A percentile compares a stretch with the other conserved stretches of the same genome.
Evolutionary conservation across 2,888 invertebrate species (phyloP).

Genomic region (Cryptocephalus moraei): DNA sequence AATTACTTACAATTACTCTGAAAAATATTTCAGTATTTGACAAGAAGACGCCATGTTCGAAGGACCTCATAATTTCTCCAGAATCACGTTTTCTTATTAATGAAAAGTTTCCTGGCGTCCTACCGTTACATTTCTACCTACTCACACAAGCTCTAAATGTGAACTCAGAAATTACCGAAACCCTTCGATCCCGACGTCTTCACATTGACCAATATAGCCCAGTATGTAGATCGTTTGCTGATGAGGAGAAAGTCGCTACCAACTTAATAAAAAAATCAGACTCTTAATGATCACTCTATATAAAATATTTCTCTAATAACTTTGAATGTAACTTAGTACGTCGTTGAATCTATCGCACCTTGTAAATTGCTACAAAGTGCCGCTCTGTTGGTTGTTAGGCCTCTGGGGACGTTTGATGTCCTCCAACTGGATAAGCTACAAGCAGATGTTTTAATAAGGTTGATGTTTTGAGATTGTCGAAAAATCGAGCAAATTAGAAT

Average conservation of each 20-base stretch:
- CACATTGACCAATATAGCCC: neutral
- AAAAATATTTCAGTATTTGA: too few species aligned
- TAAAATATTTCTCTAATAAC: slow-evolving; percentile 4
- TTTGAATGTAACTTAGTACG: slow-evolving; percentile 3
- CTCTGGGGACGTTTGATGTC: slow-evolving; percentile 40
- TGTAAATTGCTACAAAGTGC: slow-evolving; percentile 28
- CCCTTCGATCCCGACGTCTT: too few species aligned
- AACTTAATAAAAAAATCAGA: slow-evolving; percentile 8
- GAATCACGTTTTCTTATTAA: too few species aligned
- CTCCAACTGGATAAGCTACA: slow-evolving; percentile 58
- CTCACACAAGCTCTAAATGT: neutral
- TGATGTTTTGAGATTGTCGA: too few species aligned
- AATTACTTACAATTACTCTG: too few species aligned
- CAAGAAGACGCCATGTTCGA: too few species aligned
- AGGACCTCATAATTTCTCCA: too few species aligned
- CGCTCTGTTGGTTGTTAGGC: slow-evolving; percentile 24
- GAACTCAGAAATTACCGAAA: neutral
- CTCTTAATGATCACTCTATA: slow-evolving; percentile 10
- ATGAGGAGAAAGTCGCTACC: neutral
- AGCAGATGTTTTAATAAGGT: slow-evolving; percentile 2
- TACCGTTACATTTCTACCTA: neutral
- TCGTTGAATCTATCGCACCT: neutral
- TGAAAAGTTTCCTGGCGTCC: neutral
- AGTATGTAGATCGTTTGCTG: neutral
- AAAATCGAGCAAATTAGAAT: too few species aligned